Evolutionary conservation across 2,888 invertebrate genomes (phyloP), one percentile per base, ranked within the genome.

Genomic region (Listrodromus nycthemerus): DNA sequence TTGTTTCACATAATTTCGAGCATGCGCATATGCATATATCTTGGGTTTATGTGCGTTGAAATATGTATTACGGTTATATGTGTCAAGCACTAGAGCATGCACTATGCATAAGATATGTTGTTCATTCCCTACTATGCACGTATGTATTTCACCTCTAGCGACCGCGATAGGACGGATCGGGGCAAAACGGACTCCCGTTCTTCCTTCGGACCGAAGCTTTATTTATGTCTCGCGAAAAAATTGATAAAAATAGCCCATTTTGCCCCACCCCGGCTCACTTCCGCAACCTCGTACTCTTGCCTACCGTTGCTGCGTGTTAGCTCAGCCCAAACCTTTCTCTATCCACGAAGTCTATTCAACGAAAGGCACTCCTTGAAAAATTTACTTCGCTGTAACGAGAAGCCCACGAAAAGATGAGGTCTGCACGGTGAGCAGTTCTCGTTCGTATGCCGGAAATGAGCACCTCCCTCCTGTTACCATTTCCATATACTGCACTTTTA

Each of bases 301-400:
- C 70, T 50, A 33, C 55, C 67, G 41, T 45, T 50, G 37, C 74
- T 37, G 48, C 30, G n/a, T 21, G 45, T 67, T 30, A 66, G 65
- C 27, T n/a, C 52, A 24, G 37, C 21, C 41, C 83, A 52, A 52
- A 67, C 41, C 79, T 30, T 74, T 61, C n/a, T 69, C 50, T 70
- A 58, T 33, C n/a, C 74, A 52, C 41, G 16, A 41, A 71, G 74
- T 85, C 90, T 89, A 90, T 91, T 91, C 90, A 91, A 82, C 80
- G 87, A 80, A 83, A 77, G 65, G 73, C 82, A 84, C 87, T 86
- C 88, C 83, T 86, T 91, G 88, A 92, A 92, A 91, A 91, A 91
- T 92, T 91, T 87, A 91, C 87, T 88, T 86, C 86, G 80, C 71
- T 74, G 84, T 91, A 91, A 91, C 90, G 91, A 90, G 90, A 86